Evolutionary conservation across 1,140 invertebrate species (phyloP).

Genomic region (Drosophila ficusphila): DNA sequence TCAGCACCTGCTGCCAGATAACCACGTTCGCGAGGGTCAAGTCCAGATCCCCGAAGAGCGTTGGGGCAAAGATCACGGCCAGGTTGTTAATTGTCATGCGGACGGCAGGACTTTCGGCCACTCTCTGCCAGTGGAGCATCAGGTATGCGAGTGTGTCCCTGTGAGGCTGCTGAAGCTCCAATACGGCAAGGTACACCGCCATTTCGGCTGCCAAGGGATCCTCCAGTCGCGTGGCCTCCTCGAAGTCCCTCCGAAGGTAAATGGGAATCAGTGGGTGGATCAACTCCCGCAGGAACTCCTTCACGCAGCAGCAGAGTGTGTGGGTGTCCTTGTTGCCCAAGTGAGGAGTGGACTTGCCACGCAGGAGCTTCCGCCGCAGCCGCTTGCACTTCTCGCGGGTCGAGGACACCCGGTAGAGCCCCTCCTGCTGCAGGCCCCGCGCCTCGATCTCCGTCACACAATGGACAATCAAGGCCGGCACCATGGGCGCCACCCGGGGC

Average conservation of each 20-base stretch:
- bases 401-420: slow-evolving; percentile 96
- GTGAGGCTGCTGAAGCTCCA: slow-evolving; percentile 91
- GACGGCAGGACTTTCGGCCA: slow-evolving; percentile 88
- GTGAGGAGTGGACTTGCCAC: slow-evolving; percentile 89
- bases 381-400: slow-evolving; percentile 92
- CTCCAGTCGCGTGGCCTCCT: slow-evolving; percentile 85
- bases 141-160: slow-evolving; percentile 94
- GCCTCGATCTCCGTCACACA: slow-evolving; percentile 96
- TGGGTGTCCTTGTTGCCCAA: slow-evolving; percentile 90
- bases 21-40: slow-evolving; percentile 84
- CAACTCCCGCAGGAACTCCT: slow-evolving; percentile 92
- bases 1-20: slow-evolving; percentile 58
- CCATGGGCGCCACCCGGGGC: slow-evolving; percentile 93
- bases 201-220: slow-evolving; percentile 83
- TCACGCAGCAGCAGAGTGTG: slow-evolving; percentile 93
- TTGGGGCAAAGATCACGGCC: slow-evolving; percentile 93
- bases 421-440: slow-evolving; percentile 92
- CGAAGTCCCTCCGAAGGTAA: slow-evolving; percentile 89
- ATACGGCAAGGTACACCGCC: slow-evolving; percentile 88
- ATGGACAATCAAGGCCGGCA: slow-evolving; percentile 96
- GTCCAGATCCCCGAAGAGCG: slow-evolving; percentile 85
- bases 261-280: slow-evolving; percentile 92
- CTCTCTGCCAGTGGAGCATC: slow-evolving; percentile 91
- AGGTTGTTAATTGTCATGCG: slow-evolving; percentile 92
- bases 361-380: slow-evolving; percentile 91